Conservation (phyloP, 2,797 vertebrate species). For the Iguana delicatissima region DNA sequence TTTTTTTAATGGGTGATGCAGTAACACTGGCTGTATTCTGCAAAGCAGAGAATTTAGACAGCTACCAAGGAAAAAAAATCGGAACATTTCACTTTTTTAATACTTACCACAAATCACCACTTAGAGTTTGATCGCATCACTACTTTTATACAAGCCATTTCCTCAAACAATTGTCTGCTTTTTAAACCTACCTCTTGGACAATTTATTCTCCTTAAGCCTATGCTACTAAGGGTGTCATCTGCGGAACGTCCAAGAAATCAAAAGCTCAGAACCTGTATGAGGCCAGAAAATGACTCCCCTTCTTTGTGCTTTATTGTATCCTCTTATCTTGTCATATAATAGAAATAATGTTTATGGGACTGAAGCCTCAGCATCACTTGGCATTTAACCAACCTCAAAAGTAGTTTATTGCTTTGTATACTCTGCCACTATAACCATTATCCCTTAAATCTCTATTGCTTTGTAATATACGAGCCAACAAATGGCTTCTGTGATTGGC, state of each 20-base stretch:
- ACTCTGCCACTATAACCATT: constrained; percentile 76
- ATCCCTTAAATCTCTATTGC: constrained; percentile 83
- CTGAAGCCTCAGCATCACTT: constrained; percentile 78
- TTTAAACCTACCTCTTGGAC: constrained; percentile 52
- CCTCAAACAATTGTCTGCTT: constrained; percentile 58
- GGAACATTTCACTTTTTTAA: not conserved
- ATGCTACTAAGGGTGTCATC: not conserved
- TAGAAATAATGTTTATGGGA: constrained; percentile 83
- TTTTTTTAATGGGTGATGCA: constrained; percentile 10
- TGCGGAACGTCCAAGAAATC: constrained; percentile 40
- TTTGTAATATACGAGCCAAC: constrained; percentile 78
- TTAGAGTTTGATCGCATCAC: constrained; percentile 4
- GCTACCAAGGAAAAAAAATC: not conserved
- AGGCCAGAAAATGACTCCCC: constrained; percentile 61
- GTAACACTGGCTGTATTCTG: fast-evolving
- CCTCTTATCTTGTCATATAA: constrained; percentile 81
- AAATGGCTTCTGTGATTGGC: constrained; percentile 74
- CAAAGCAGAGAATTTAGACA: not conserved
- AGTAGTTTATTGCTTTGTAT: constrained; percentile 79
- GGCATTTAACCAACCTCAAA: constrained; percentile 80
- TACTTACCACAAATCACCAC: constrained; percentile 50
- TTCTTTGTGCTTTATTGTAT: constrained; percentile 74
- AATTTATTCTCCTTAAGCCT: constrained; percentile 47
- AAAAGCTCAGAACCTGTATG: constrained; percentile 57
- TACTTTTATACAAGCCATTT: constrained; percentile 58